These are phyloP conservation scores for Gymnocephalus cernua DNA, from an alignment of 2,113 vertebrate genomes.

Conservation along the genomic window DNA sequence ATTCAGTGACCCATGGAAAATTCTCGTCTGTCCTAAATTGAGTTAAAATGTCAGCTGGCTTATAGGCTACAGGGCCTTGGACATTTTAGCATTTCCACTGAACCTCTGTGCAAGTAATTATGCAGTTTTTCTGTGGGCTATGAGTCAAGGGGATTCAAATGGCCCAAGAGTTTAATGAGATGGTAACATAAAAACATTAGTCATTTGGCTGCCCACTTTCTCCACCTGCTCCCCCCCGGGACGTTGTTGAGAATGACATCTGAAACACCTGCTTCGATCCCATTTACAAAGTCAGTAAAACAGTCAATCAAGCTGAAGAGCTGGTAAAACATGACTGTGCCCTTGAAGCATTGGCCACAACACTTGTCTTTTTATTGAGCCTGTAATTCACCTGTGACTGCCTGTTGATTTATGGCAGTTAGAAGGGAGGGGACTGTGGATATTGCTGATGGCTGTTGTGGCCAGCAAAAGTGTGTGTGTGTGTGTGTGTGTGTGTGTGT, in stretches of 20 bases:
- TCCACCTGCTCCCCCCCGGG: constrained; percentile 72
- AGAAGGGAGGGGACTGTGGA: constrained; percentile 35
- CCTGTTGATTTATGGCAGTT: constrained; percentile 70
- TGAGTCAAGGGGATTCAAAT: constrained; percentile 50
- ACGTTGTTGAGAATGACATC: constrained; percentile 42
- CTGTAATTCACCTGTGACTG: constrained; percentile 73
- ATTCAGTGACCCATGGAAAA: constrained; percentile 58
- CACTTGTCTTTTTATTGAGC: constrained; percentile 66
- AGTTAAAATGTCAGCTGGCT: constrained; percentile 74
- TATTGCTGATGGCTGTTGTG: constrained; percentile 38
- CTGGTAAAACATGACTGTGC: constrained; percentile 65
- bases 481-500: constrained; percentile 20
- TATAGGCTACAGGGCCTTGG: constrained; percentile 12
- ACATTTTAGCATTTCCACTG: constrained; percentile 34
- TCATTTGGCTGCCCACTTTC: constrained; percentile 48
- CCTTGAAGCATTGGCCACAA: constrained; percentile 57
- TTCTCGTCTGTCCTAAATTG: constrained; percentile 45
- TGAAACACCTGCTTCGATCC: constrained; percentile 54
- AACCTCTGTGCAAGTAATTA: constrained; percentile 42
- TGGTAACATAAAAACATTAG: constrained; percentile 53
- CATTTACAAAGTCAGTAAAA: constrained; percentile 74
- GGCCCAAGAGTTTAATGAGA: constrained; percentile 60
- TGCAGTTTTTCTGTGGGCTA: constrained; percentile 41
- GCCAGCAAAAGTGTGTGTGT: constrained; percentile 26
- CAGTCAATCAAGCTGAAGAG: constrained; percentile 63